Evolutionary conservation across 2,113 vertebrate species (phyloP).

Genomic region (Centropus unirufus): DNA sequence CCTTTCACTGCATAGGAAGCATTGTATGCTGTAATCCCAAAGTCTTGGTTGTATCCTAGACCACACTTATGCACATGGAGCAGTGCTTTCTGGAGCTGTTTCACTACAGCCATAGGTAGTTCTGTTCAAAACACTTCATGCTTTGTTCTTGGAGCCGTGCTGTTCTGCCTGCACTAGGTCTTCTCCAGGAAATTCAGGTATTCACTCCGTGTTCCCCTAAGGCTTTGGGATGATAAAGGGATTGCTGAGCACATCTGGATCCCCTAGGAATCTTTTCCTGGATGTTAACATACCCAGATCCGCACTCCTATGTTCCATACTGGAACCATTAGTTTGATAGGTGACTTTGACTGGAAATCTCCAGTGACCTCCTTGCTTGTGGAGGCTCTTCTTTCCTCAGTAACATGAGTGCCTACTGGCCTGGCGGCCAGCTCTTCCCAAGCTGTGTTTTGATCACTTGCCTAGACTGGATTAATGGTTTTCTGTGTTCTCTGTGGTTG

Average conservation of each 20-base stretch:
- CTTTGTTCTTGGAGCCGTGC: fast-evolving
- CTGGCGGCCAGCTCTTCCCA: background rate
- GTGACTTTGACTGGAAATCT: background rate
- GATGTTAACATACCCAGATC: fast-evolving
- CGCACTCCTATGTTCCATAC: background rate
- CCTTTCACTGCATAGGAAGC: background rate
- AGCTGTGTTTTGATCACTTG: background rate
- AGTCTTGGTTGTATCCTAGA: background rate
- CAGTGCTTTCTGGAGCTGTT: background rate
- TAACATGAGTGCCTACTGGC: background rate
- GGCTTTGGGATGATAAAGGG: background rate
- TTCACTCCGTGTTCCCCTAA: background rate
- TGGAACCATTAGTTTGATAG: background rate
- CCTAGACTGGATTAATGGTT: background rate
- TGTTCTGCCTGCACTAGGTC: background rate
- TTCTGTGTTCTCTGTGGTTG: background rate
- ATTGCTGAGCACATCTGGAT: background rate
- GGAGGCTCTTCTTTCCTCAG: background rate
- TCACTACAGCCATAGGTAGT: background rate
- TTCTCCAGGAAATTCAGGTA: background rate
- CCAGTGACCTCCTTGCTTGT: background rate
- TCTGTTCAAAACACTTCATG: background rate
- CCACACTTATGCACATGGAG: background rate
- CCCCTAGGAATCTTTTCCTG: fast-evolving
- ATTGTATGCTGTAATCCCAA: fast-evolving